Conservation (phyloP, 2,888 invertebrate genomes). For the Amblyteles armatorius region DNA sequence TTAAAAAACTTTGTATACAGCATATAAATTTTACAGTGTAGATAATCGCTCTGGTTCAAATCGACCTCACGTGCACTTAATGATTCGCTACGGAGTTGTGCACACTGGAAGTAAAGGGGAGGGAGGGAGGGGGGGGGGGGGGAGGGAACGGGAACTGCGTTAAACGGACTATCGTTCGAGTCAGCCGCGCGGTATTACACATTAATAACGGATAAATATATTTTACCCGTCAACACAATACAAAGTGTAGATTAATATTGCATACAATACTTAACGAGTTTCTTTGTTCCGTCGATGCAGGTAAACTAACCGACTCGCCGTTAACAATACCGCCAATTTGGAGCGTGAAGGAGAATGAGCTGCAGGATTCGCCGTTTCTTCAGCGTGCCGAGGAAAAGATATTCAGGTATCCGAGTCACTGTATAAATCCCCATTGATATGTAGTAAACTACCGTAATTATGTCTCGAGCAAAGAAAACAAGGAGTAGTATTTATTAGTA, state of each 20-base stretch:
- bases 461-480: background rate
- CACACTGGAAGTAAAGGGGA: no score
- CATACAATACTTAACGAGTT: background rate
- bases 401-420: slow-evolving; percentile 71
- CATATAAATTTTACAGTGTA: no score
- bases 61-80: no score
- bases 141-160: background rate
- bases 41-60: no score
- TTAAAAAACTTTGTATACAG: no score
- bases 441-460: background rate
- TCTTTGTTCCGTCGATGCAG: slow-evolving; percentile 59
- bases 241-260: slow-evolving; percentile 43
- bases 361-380: slow-evolving; percentile 70
- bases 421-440: background rate
- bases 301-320: slow-evolving; percentile 72
- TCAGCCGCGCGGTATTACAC: background rate
- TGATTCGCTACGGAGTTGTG: background rate
- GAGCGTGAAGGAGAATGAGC: slow-evolving; percentile 78
- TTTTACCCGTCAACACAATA: background rate
- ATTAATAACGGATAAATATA: slow-evolving; percentile 1
- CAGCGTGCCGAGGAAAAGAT: slow-evolving; percentile 78
- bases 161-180: background rate
- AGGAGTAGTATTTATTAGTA: background rate
- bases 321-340: slow-evolving; percentile 78
- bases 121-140: no score